These are phyloP conservation scores for Platichthys stellatus DNA, from an alignment of 2,113 vertebrate species.

Conservation along the genomic window DNA sequence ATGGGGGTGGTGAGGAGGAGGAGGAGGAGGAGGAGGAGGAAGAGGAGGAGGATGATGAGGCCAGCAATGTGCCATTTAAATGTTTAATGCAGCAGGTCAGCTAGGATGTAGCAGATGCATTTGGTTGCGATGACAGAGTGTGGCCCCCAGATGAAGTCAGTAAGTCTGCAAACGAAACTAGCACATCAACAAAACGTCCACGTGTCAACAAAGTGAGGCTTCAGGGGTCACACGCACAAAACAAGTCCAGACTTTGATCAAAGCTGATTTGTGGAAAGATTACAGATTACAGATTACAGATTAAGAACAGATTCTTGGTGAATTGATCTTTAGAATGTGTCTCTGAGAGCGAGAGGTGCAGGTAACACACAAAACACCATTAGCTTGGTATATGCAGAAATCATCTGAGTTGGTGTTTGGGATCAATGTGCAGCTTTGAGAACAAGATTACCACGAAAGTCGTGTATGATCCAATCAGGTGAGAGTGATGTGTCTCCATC, in stretches of 20 bases:
- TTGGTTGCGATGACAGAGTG: constrained; percentile 69
- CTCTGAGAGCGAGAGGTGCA: background rate
- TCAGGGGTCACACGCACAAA: constrained; percentile 39
- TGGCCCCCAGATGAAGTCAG: constrained; percentile 50
- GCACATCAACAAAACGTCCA: constrained; percentile 34
- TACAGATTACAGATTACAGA: background rate
- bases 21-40: constrained; percentile 21
- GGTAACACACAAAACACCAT: no score
- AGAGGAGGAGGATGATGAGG: constrained; percentile 39
- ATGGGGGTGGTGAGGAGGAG: constrained; percentile 24
- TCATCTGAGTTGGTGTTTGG: no score
- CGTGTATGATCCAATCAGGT: no score
- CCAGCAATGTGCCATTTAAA: constrained; percentile 62
- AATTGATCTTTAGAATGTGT: constrained; percentile 6
- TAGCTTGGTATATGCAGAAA: no score
- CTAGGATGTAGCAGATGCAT: constrained; percentile 63
- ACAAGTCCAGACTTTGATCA: background rate
- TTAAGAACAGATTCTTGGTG: background rate
- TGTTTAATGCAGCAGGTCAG: constrained; percentile 71
- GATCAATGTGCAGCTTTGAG: no score
- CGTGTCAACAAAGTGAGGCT: constrained; percentile 47
- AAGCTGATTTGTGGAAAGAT: constrained; percentile 9
- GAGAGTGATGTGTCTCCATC: no score
- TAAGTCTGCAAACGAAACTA: constrained; percentile 62
- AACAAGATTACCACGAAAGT: no score